Base-by-base conservation (phyloP, 2,888 invertebrate species). In the Athalia rosae region DNA sequence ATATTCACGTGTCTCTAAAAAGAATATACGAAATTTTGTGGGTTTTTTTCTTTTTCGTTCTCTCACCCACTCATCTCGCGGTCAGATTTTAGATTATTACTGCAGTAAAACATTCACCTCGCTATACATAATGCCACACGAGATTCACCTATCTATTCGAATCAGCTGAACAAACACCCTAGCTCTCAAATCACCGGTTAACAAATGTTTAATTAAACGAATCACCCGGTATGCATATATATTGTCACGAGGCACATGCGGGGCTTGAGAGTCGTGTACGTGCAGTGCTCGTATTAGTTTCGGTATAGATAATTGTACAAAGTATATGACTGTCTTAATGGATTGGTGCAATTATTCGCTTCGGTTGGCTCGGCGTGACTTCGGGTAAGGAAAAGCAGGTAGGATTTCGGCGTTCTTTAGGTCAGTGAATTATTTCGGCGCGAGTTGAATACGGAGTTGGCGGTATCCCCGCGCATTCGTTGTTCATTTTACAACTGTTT, bases 271-370 rank as follows among this genome's bases (percentile, higher is more conserved):
- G 53, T 67, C 41, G 6, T 67, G 5, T 50, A 63, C n/a, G 13
- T 45, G 41, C 7, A 11, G 15, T 28, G 8, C 6, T 8, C 15
- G 47, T 13, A 47, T 15, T 13, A 7, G 64, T 64, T 13, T 13
- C 13, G 13, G 4, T 64, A 47, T 13, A 7, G 45, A 45, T 64
- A 64, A 47, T 67, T 48, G 67, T 53, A 53, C 28, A 28, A 28
- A 48, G 45, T 67, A 53, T 53, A 67, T 50, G 28, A 67, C 53
- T 41, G 28, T 28, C 28, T 53, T 67, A 67, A 67, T 67, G 67
- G 50, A 67, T 48, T 50, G 6, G 67, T 67, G 67, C 67, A 53
- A 67, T 67, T 67, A 67, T 67, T 67, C 53, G 67, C 50, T 67
- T 50, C 67, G 28, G 67, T 11, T 53, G 8, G 28, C 28, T 53